Conservation (phyloP, 2,888 invertebrate species). For the Eilema depressum region DNA sequence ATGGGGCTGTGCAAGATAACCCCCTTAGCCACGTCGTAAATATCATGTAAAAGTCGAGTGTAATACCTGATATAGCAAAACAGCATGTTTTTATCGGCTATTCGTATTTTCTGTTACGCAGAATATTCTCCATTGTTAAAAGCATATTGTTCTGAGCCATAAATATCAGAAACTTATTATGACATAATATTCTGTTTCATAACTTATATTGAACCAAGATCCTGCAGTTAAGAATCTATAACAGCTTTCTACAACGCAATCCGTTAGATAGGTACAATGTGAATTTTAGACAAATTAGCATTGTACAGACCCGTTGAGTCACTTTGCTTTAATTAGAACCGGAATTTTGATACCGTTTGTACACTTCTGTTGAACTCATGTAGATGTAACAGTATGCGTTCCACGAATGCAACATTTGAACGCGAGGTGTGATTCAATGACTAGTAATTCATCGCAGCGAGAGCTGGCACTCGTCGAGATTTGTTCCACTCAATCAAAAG, state of each 20-base stretch:
- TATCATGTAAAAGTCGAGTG: slow-evolving; percentile 58
- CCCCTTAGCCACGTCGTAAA: slow-evolving; percentile 65
- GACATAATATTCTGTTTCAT: slow-evolving; percentile 37
- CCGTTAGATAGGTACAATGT: slow-evolving; percentile 66
- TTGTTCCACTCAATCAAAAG: slow-evolving; percentile 41
- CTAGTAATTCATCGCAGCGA: slow-evolving; percentile 51
- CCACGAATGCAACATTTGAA: slow-evolving; percentile 74
- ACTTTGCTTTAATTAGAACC: slow-evolving; percentile 79
- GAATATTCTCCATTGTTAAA: slow-evolving; percentile 15
- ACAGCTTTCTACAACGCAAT: slow-evolving; percentile 57
- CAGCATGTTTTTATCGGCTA: slow-evolving; percentile 23
- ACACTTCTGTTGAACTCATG: slow-evolving; percentile 65
- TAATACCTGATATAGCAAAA: slow-evolving; percentile 33
- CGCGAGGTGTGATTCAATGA: slow-evolving; percentile 64
- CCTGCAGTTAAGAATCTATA: slow-evolving; percentile 53
- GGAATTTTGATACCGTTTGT: slow-evolving; percentile 76
- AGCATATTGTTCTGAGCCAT: slow-evolving; percentile 32
- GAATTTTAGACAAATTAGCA: slow-evolving; percentile 78
- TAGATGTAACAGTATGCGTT: slow-evolving; percentile 70
- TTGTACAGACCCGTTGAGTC: slow-evolving; percentile 70
- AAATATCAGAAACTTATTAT: slow-evolving; percentile 39
- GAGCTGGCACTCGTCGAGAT: slow-evolving; percentile 45
- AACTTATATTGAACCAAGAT: slow-evolving; percentile 39
- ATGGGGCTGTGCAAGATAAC: slow-evolving; percentile 70
- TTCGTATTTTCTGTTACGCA: slow-evolving; percentile 26